phyloP scores from a whole-genome alignment of 2,888 invertebrate genomes.

The Caenorhabditis angaria region DNA sequence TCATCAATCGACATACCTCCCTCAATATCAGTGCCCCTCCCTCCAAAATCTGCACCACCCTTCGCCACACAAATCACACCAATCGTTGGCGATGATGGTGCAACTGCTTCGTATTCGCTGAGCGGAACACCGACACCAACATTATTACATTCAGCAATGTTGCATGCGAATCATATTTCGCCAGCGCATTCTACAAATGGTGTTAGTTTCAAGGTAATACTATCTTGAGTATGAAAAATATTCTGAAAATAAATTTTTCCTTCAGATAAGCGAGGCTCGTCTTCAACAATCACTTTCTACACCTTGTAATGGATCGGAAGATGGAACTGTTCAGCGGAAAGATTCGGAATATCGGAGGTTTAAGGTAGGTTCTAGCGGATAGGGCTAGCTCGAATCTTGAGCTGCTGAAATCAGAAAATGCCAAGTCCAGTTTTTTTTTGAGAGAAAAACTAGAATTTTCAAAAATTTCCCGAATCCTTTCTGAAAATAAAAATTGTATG shows the following conservation, averaged over 20 bases:
- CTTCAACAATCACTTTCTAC: constrained; percentile 68
- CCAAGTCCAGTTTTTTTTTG: too few relatives aligned
- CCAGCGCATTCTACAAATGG: constrained; percentile 19
- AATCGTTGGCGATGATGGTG: constrained; percentile 6
- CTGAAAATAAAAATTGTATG: too few relatives aligned
- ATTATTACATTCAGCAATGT: constrained; percentile 16
- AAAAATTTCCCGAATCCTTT: too few relatives aligned
- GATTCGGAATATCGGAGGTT: constrained; percentile 70
- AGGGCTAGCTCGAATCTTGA: not conserved
- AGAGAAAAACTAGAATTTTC: too few relatives aligned
- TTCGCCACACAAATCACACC: constrained; percentile 20
- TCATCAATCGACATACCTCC: constrained; percentile 19
- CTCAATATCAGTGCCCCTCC: constrained; percentile 27
- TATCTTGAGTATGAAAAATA: too few relatives aligned
- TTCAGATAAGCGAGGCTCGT: constrained; percentile 39
- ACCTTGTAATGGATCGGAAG: constrained; percentile 60
- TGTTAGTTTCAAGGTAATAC: not conserved
- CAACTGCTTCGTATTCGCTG: constrained; percentile 15
- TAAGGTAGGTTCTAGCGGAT: constrained; percentile 47
- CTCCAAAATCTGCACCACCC: constrained; percentile 43
- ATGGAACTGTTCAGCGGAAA: constrained; percentile 44
- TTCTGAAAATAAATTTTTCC: not conserved
- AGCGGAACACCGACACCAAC: constrained; percentile 23
- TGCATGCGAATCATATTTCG: constrained; percentile 17
- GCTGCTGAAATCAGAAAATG: too few relatives aligned